phyloP scores from a whole-genome alignment of 2,888 invertebrate genomes.

The Lissonota sp. region DNA sequence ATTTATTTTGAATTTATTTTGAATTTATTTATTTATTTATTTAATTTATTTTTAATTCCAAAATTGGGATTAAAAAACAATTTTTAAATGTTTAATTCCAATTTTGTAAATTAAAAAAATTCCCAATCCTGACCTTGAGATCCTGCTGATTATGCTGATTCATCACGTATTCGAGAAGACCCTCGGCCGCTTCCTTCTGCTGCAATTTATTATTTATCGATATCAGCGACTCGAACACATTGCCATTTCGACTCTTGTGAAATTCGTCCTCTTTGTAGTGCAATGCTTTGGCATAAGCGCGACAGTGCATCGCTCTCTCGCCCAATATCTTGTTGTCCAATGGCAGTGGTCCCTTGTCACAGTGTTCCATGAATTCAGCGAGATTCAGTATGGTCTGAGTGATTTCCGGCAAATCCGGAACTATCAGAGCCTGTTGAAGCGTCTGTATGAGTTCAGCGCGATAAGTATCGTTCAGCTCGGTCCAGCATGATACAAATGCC shows the following conservation, averaged over 20 bases:
- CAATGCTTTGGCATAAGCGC: constrained; percentile 93
- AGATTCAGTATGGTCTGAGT: constrained; percentile 98
- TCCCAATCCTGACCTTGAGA: too few relatives aligned
- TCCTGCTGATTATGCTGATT: constrained; percentile 88
- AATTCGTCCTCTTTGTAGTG: constrained; percentile 98
- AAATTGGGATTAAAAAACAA: too few relatives aligned
- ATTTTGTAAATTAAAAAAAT: too few relatives aligned
- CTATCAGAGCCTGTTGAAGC: constrained; percentile 94
- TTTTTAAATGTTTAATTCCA: too few relatives aligned
- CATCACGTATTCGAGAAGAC: constrained; percentile 95
- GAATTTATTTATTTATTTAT: too few relatives aligned
- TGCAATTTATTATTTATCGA: constrained; percentile 99
- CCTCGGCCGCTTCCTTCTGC: constrained; percentile 99
- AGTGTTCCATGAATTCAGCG: constrained; percentile 99
- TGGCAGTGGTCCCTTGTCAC: constrained; percentile 97
- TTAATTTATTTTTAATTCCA: too few relatives aligned
- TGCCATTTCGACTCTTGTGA: constrained; percentile 91
- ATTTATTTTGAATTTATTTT: too few relatives aligned
- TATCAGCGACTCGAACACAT: constrained; percentile 96
- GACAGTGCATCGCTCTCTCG: constrained; percentile 97
- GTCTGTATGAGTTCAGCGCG: constrained; percentile 94
- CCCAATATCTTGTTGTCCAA: constrained; percentile 94
- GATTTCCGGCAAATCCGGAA: constrained; percentile 97
- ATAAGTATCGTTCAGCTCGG: constrained; percentile 92
- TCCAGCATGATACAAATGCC: constrained; percentile 99